Base-by-base conservation (phyloP, 2,113 vertebrate genomes). In the Hypomesus transpacificus region DNA sequence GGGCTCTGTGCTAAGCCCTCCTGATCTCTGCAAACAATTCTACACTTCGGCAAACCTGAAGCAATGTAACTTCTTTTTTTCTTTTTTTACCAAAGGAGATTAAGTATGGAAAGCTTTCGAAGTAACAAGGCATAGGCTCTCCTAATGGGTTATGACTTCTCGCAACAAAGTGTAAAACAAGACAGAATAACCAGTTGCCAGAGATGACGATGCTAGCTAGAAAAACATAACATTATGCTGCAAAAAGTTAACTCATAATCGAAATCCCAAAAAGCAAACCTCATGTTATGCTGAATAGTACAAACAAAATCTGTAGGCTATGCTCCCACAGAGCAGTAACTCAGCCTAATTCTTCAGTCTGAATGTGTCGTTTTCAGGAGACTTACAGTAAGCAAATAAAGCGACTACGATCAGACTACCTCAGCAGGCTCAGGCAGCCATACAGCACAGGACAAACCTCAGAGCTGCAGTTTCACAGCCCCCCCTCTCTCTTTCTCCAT, bases 341-440 rank as follows among this genome's bases (percentile, higher is more conserved):
- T 46, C 39, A 46, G 39, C 39, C 9, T 7, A 11, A 46, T 46
- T 46, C 39, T 46, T 13, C 9, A 2, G 8, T 11, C 39, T 46
- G 39, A 46, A 46, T 46, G 9, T 46, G 39, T 46, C 39, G 39
- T 46, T 46, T 46, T 46, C 39, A 46, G 39, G 39, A 46, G 39
- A 13, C 39, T 13, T 46, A 76, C 78, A 71, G 79, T 85, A 76
- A 78, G 77, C 78, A 74, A 79, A 76, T 71, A 75, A 65, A 76
- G 66, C 60, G 57, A 63, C 69, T 51, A 2, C 0, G 39, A 46
- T 81, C 79, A 73, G 34, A 79, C 85, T 71, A 80, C 60, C 79
- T 86, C 85, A 87, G 87, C 87, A 88, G 76, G 77, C 83, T 71
- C 56, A 74, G 69, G 69, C 75, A 31, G 61, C 46, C 74, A 78